Percentiles rank a stretch among this genome's conserved stretches.
phyloP scores from a whole-genome alignment of 2,888 invertebrate genomes.

The Polymixis lichenea region DNA sequence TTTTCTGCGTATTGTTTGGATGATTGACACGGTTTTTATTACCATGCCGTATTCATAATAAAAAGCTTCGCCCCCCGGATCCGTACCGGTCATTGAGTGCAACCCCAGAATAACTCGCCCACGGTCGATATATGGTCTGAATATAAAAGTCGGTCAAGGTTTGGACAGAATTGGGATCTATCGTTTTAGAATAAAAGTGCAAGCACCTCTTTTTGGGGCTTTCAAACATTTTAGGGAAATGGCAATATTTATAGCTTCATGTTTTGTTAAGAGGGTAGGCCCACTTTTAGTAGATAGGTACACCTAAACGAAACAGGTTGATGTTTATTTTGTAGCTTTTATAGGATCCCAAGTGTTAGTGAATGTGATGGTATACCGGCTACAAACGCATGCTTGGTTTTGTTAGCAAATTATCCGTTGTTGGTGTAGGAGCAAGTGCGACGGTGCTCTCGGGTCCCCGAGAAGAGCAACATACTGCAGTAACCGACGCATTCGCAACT shows the following conservation, averaged over 20 bases:
- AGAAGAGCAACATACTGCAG: slow-evolving; percentile 36
- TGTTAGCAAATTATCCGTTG: slow-evolving; percentile 49
- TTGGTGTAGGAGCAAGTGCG: slow-evolving; percentile 57
- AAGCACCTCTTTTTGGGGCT: slow-evolving; percentile 35
- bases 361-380: not conserved
- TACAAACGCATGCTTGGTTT: slow-evolving; percentile 25
- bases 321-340: slow-evolving; percentile 24
- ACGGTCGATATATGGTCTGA: slow-evolving; percentile 59
- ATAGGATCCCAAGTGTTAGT: not conserved
- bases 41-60: slow-evolving; percentile 55
- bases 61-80: slow-evolving; percentile 50
- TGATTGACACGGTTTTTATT: slow-evolving; percentile 60
- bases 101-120: slow-evolving; percentile 57
- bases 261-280: slow-evolving; percentile 52
- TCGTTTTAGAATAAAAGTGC: slow-evolving; percentile 56
- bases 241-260: slow-evolving; percentile 33
- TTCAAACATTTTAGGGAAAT: slow-evolving; percentile 23
- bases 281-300: not conserved
- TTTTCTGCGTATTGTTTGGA: slow-evolving; percentile 49
- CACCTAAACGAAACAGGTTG: slow-evolving; percentile 9
- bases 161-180: slow-evolving; percentile 58
- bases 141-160: slow-evolving; percentile 60
- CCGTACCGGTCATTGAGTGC: slow-evolving; percentile 59
- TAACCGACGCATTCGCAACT: slow-evolving; percentile 57
- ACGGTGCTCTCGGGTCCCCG: slow-evolving; percentile 8